Percentiles rank a stretch among this genome's conserved stretches.
These are phyloP conservation scores for Mycalesis mineus DNA, from an alignment of 2,888 invertebrate species.

Conservation along the genomic window DNA sequence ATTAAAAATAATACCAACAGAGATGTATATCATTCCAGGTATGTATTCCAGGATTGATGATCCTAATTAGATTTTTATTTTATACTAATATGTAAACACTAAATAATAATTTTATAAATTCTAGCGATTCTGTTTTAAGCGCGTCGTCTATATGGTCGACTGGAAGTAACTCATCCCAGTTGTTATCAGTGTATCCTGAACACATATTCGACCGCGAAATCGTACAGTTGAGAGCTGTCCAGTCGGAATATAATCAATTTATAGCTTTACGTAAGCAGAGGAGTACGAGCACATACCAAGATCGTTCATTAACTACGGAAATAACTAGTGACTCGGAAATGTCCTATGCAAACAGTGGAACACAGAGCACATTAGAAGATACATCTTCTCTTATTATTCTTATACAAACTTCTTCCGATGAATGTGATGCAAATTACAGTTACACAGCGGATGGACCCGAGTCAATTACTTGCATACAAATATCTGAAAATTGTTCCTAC, in stretches of 20 bases:
- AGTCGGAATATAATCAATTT: background rate
- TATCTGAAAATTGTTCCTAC: slow-evolving; percentile 34
- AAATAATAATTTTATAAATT: background rate
- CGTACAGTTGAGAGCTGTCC: background rate
- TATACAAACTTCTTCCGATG: slow-evolving; percentile 40
- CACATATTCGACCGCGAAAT: background rate
- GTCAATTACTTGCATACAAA: slow-evolving; percentile 40
- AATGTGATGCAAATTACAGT: slow-evolving; percentile 8
- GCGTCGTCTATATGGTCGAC: background rate
- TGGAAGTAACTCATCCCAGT: background rate
- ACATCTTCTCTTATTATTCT: slow-evolving; percentile 45
- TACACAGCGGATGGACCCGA: background rate
- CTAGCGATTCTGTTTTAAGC: background rate
- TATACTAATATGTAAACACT: background rate
- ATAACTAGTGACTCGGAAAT: background rate
- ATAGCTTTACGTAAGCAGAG: background rate
- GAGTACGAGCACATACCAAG: background rate
- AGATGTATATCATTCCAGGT: background rate
- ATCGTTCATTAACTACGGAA: background rate
- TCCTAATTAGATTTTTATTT: background rate
- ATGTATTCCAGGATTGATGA: background rate
- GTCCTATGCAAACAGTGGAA: background rate
- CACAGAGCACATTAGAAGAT: slow-evolving; percentile 10
- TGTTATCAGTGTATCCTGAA: background rate
- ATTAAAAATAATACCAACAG: background rate